Evolutionary conservation across 2,113 vertebrate genomes (phyloP).

Genomic region (Narcine bancroftii): DNA sequence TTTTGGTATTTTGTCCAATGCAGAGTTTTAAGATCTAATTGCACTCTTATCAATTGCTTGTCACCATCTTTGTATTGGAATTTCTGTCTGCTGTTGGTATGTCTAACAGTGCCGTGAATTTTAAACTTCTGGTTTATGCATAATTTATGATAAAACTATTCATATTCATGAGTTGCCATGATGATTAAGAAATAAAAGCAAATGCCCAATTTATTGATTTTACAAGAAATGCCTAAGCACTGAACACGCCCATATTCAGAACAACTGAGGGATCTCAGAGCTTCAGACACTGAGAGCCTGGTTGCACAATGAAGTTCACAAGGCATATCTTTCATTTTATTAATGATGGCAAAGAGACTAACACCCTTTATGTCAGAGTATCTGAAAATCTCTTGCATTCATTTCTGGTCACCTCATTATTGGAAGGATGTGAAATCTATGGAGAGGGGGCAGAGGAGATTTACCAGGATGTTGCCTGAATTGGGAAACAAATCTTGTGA

Average conservation of each 20-base stretch:
- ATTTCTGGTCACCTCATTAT: too few species aligned
- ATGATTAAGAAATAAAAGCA: slow-evolving; percentile 24
- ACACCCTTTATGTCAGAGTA: not conserved
- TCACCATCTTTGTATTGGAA: not conserved
- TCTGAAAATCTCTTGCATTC: too few species aligned
- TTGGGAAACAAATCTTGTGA: too few species aligned
- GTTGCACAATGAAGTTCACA: not conserved
- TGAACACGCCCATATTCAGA: not conserved
- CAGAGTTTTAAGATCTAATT: not conserved
- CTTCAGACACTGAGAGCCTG: not conserved
- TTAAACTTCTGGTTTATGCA: slow-evolving; percentile 24
- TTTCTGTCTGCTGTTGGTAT: not conserved
- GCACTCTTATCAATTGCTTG: not conserved
- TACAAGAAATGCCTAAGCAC: not conserved
- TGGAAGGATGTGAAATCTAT: too few species aligned
- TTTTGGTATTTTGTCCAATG: not conserved
- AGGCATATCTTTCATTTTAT: not conserved
- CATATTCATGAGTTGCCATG: slow-evolving; percentile 17
- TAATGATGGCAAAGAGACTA: not conserved
- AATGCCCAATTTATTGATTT: slow-evolving; percentile 7
- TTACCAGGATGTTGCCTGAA: too few species aligned
- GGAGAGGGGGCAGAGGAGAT: too few species aligned
- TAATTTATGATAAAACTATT: slow-evolving; percentile 7
- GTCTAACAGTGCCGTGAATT: not conserved
- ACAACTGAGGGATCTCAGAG: not conserved